Percentiles rank a stretch among this genome's conserved stretches.
These are phyloP conservation scores for Xestia xanthographa DNA, from an alignment of 2,888 invertebrate species.

Conservation along the genomic window DNA sequence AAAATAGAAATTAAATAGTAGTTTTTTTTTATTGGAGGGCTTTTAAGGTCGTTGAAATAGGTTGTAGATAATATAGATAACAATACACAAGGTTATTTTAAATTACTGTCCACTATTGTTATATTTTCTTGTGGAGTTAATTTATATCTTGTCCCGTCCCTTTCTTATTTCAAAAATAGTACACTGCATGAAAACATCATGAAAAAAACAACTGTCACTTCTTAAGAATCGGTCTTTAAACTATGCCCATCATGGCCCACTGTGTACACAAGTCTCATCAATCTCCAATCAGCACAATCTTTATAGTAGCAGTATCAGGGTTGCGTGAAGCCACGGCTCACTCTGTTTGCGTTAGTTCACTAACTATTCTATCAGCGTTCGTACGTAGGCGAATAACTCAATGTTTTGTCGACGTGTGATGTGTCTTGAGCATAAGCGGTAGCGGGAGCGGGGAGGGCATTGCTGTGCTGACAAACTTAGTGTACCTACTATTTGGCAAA, in stretches of 20 bases:
- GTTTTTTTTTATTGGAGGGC: not conserved
- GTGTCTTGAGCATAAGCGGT: conserved; percentile 23
- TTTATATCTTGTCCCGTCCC: not conserved
- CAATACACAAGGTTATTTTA: not conserved
- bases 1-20: conserved; percentile 33
- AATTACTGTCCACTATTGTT: not conserved
- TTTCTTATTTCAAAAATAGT: not conserved
- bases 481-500: not conserved
- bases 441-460: conserved; percentile 14
- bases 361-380: conserved; percentile 74
- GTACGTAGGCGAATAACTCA: conserved; percentile 75
- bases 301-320: conserved; percentile 43
- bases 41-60: not conserved
- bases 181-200: not conserved
- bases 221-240: not conserved
- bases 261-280: conserved; percentile 31
- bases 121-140: not conserved
- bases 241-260: conserved; percentile 12
- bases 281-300: conserved; percentile 49
- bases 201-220: not conserved
- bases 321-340: conserved; percentile 66
- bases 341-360: conserved; percentile 65
- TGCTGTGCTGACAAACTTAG: not conserved
- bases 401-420: conserved; percentile 66
- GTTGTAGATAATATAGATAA: not conserved